Evolutionary conservation across 2,797 vertebrate genomes (phyloP), one percentile per base, ranked within the genome.

Genomic region (Tragelaphus eurycerus): DNA sequence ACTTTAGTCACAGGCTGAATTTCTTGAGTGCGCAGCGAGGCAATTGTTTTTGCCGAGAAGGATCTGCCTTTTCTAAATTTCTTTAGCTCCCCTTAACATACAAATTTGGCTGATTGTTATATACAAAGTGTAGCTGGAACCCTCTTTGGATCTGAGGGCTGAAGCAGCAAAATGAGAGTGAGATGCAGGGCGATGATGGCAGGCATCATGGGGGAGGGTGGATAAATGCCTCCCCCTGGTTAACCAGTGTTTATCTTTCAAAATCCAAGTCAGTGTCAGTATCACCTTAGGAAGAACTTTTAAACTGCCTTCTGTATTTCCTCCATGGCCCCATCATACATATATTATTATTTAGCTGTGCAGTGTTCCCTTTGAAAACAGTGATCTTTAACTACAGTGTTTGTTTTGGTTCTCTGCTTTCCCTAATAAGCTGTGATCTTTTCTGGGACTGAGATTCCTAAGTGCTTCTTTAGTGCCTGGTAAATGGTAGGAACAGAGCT

Each of bases 371-470:
- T 52, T 2, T 83, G 76, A 67, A 93, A 90, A 71, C 52, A 16
- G 7, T 3, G 11, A 62, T 74, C 67, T 62, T 19, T 8, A 83
- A 54, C 50, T 50, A 11, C 12, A 29, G 5, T 43, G 17, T 57
- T 48, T 64, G 67, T 50, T 78, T 46, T 89, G 59, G 21, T 85
- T 87, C 59, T 93, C 31, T 83, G 0, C 76, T 29, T 92, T 86
- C 17, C 15, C 43, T 67, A 87, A 57, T 79, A 67, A 84, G 31
- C 38, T 64, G 2, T 50, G 71, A 59, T 50, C 19, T 74, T 29
- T 13, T n/a, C 79, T 90, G 86, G 46, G 62, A 9, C 31, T 96
- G 92, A 95, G 48, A 62, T 84, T 91, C 67, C 21, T 43, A 48
- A 64, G 9, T 86, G 9, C 59, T 86, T 96, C 59, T 59, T 86